Evolutionary conservation across 2,888 invertebrate species (phyloP), one percentile per base, ranked within the genome.

Genomic region (Hypselothyrea guttata): DNA sequence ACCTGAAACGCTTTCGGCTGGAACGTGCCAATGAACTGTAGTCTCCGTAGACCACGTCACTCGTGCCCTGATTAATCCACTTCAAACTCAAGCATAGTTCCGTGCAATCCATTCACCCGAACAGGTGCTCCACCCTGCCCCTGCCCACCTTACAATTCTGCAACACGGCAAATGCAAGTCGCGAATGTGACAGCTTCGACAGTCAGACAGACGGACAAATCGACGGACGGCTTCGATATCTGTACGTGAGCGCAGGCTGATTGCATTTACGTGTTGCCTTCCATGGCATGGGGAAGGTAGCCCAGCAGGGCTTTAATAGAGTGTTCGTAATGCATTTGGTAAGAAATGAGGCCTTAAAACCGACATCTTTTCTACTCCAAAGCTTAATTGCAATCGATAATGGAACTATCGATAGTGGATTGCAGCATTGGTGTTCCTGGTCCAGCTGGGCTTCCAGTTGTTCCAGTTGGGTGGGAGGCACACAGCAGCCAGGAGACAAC

Each of bases 221-320:
- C 34, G 4, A 4, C 8, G 30, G 7, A 42, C n/a, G 38, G 52
- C 59, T 58, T 56, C 59, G 68, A 60, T 81, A 78, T 75, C 66
- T 61, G 44, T 78, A 81, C 81, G 81, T 81, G 84, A 48, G 52
- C 59, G 27, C 55, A 42, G 63, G 37, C 40, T 81, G 84, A 81
- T 81, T 83, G 81, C 81, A 81, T 77, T 81, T 81, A 81, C 81
- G 81, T 78, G 79, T 76, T 62, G 49, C 35, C 49, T 8, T 16
- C 38, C 38, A n/a, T n/a, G n/a, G 1, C 7, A 37, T 1, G 13
- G 37, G 15, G 15, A 37, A 22, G 2, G 5, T 5, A 22, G 22
- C 22, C 22, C 22, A 22, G 22, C 22, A 22, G 22, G 22, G 5
- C 22, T 22, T 22, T 22, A 22, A 22, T 22, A 5, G 5, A 5